Base-by-base conservation (phyloP, 1,140 invertebrate species). In the Procambarus clarkii region DNA sequence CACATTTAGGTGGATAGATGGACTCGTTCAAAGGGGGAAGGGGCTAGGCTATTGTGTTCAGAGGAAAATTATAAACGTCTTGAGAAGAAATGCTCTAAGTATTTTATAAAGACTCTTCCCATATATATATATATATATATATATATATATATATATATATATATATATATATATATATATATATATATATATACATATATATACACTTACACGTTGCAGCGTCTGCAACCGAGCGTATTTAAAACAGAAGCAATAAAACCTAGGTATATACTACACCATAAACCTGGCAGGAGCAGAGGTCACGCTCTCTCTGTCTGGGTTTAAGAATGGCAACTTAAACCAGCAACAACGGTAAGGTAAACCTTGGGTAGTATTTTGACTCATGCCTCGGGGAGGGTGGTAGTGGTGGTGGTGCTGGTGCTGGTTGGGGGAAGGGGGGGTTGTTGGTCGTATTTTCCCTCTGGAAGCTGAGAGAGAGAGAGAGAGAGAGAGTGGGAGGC, bases 141-240 rank as follows among this genome's bases (percentile, higher is more conserved):
- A n/a, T n/a, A n/a, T n/a, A 15, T 69, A 11, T 69, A 15, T 69
- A 69, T 69, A 11, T 64, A 64, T 64, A 64, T 64, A 64, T 64
- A 64, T 64, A 64, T 64, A 64, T 64, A 64, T 64, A 64, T 64
- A 64, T 64, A 64, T 64, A 64, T 64, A 64, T 64, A 64, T 64
- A 64, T 64, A 64, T 64, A 64, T 64, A 64, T 64, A 64, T 64
- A 64, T 64, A 64, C 15, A 64, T 64, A 64, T 64, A 64, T 64
- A 64, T 64, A 64, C 15, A 21, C 15, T 3, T 64, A 21, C 15
- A 21, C 15, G 60, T 8, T 3, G 5, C 11, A 18, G 60, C n/a
- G n/a, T n/a, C n/a, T n/a, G n/a, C n/a, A n/a, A n/a, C n/a, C n/a
- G n/a, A n/a, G n/a, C n/a, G n/a, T 64, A 21, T 8, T 9, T 54